Conservation (phyloP, 2,888 invertebrate species). For the Melieria omissa region DNA sequence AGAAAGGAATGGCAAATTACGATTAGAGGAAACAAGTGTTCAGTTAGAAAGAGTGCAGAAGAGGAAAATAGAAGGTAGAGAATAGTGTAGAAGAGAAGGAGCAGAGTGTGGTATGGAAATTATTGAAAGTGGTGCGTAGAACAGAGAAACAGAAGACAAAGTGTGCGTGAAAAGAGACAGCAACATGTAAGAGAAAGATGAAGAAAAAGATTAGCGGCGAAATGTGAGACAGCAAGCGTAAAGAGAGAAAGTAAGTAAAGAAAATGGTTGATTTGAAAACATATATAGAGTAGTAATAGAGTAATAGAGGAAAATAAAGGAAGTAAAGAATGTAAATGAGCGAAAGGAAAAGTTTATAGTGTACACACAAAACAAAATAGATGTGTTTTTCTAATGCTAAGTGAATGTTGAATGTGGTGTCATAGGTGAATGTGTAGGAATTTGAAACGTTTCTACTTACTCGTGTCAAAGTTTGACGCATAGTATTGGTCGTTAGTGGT, state of each 20-base stretch:
- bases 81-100: neutral
- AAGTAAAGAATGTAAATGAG: neutral
- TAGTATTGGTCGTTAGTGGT: conserved; percentile 79
- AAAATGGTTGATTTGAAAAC: neutral
- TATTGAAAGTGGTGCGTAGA: no score
- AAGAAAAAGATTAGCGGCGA: no score
- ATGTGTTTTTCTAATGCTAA: neutral
- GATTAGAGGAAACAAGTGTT: neutral
- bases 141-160: no score
- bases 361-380: neutral
- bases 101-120: no score
- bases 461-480: conserved; percentile 79
- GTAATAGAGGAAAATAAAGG: neutral
- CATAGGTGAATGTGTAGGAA: conserved; percentile 4
- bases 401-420: neutral
- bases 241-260: conserved; percentile 8
- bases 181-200: no score
- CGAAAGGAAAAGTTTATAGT: conserved; percentile 7
- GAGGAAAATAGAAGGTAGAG: conserved; percentile 9
- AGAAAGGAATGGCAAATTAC: neutral
- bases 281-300: neutral
- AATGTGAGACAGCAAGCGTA: no score
- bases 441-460: conserved; percentile 69
- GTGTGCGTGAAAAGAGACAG: no score
- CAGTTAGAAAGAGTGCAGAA: conserved; percentile 18